Conservation (phyloP, 2,888 invertebrate genomes). For the Synanthedon formicaeformis region DNA sequence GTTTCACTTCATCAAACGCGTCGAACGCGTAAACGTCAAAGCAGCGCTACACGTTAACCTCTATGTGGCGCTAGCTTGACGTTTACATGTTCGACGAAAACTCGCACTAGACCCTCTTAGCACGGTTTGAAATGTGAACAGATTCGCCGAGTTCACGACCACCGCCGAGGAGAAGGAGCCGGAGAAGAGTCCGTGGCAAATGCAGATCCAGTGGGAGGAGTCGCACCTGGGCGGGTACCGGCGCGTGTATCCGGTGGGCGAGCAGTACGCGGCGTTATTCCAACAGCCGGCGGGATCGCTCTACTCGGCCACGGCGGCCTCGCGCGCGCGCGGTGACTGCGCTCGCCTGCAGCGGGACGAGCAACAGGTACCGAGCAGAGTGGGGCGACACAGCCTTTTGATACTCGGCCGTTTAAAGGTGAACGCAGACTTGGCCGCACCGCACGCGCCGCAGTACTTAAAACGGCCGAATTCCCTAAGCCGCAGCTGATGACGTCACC, state of each 20-base stretch:
- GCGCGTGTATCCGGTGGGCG: slow-evolving; percentile 77
- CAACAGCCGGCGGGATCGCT: slow-evolving; percentile 80
- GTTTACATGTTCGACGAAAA: too few species aligned
- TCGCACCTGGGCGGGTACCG: slow-evolving; percentile 81
- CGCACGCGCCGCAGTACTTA: too few species aligned
- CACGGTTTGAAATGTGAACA: slow-evolving; percentile 25
- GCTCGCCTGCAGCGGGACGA: slow-evolving; percentile 78
- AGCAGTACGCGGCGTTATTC: slow-evolving; percentile 78
- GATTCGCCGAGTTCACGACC: slow-evolving; percentile 70
- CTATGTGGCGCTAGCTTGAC: too few species aligned
- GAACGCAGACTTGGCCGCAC: too few species aligned
- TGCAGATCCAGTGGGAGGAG: slow-evolving; percentile 79
- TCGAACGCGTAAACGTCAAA: too few species aligned
- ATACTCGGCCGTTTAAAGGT: too few species aligned
- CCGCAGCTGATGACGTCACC: too few species aligned
- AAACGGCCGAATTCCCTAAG: too few species aligned
- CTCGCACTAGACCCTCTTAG: too few species aligned
- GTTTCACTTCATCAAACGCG: too few species aligned
- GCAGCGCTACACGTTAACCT: too few species aligned
- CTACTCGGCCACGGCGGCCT: slow-evolving; percentile 80
- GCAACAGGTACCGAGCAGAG: slow-evolving; percentile 48
- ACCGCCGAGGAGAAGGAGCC: slow-evolving; percentile 53
- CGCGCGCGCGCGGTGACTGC: slow-evolving; percentile 82
- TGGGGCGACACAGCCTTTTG: too few species aligned
- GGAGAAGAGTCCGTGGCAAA: slow-evolving; percentile 66